Base-by-base conservation (phyloP, 2,888 invertebrate genomes). In the Pomacea canaliculata region DNA sequence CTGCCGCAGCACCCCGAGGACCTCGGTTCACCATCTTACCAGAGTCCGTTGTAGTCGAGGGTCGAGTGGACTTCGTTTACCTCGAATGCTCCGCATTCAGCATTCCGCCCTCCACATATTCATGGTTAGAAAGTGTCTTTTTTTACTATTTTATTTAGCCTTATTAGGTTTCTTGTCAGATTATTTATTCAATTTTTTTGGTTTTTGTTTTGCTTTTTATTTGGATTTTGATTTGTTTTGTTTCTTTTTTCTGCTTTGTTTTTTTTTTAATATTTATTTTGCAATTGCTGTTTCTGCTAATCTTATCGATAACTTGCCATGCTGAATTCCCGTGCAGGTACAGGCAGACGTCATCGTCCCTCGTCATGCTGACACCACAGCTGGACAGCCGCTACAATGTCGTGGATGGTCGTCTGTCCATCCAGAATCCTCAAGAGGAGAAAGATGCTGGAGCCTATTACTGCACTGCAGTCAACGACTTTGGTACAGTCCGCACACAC, bases 11-110 rank as follows among this genome's bases (percentile, higher is more conserved):
- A 83, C 96, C 96, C 0, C 92, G 95, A 82, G 98, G 97, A 0
- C 98, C 98, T 5, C 95, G 93, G 88, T 97, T 98, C 88, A 94
- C 95, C 16, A 94, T 94, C 85, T 96, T 97, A 88, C 97, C 98
- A 0, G 92, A 92, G 19, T 94, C 95, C 88, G 95, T 94, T 27
- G 75, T 79, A 3, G 95, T 96, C 19, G 97, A 95, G 91, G 97
- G 97, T 91, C 93, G 95, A 7, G 93, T 59, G 2, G 13, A 56
- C 12, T 46, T 73, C 3, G 65, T 74, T 18, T 75, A 79, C 37
- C 70, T 87, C 49, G 84, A 81, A 94, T 80, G 91, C 85, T 84
- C 88, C 8, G 91, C 91, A 13, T 84, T 83, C 49, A 97, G 97
- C 0, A 97, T 94, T 90, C 97, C 98, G 12, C 94, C 95, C 46